Conservation (phyloP, 2,113 vertebrate species). For the Hypanus sabinus region DNA sequence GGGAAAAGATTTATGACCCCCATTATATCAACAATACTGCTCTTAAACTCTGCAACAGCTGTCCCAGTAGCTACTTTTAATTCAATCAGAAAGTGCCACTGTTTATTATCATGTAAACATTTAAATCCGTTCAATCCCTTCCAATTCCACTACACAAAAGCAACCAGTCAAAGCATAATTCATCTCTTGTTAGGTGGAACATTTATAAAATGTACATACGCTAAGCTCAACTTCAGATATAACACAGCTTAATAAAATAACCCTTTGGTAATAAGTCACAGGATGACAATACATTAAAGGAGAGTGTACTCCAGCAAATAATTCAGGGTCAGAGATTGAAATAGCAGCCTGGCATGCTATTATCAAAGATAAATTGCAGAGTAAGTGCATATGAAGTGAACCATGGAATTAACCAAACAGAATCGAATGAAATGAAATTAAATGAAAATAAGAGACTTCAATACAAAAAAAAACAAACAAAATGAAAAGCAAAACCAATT, state of each 20-base stretch:
- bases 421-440: neutral
- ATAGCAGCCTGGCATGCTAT: neutral
- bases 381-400: neutral
- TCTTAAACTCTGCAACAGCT: neutral
- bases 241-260: neutral
- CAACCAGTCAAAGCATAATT: neutral
- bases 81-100: neutral
- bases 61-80: neutral
- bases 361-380: neutral
- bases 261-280: neutral
- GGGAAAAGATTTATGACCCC: neutral
- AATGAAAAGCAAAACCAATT: neutral
- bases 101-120: neutral
- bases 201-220: neutral
- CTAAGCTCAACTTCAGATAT: neutral
- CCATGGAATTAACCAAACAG: constrained; percentile 18
- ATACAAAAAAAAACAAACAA: neutral
- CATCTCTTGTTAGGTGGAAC: neutral
- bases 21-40: neutral
- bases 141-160: neutral
- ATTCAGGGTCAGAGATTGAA: neutral
- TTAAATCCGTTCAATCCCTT: neutral
- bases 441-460: neutral
- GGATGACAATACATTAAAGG: neutral
- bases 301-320: neutral